Percentiles rank a stretch among this genome's conserved stretches.
Conservation (phyloP, 2,888 invertebrate genomes). For the Lepidocyrtoides sp. region DNA sequence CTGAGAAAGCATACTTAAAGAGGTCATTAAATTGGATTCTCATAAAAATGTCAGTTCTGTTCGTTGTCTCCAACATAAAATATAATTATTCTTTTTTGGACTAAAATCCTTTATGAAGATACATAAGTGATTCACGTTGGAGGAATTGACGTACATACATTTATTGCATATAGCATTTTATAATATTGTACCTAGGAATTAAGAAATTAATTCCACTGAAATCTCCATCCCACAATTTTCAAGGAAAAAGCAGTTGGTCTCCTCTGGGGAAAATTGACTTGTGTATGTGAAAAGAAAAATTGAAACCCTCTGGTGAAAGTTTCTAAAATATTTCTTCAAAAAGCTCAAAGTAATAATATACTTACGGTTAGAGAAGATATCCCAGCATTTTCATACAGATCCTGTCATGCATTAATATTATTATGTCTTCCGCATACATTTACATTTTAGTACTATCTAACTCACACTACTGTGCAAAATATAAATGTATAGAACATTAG, state of each 20-base stretch:
- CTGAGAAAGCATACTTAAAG: not conserved
- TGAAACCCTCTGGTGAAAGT: constrained; percentile 18
- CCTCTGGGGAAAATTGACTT: constrained; percentile 53
- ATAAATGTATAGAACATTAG: not conserved
- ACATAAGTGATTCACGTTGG: too few species aligned
- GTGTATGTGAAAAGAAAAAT: constrained; percentile 38
- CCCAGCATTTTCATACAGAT: not conserved
- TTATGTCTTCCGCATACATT: not conserved
- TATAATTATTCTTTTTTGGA: not conserved
- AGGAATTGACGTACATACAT: too few species aligned
- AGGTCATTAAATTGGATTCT: constrained; percentile 29
- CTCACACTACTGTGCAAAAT: too few species aligned
- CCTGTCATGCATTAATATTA: constrained; percentile 41
- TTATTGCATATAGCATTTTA: not conserved
- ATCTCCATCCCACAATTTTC: constrained; percentile 34
- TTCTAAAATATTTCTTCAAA: constrained; percentile 23
- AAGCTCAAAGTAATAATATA: constrained; percentile 6
- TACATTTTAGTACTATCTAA: not conserved
- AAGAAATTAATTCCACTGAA: constrained; percentile 62
- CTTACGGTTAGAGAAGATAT: not conserved
- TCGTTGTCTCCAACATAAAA: not conserved
- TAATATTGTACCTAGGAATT: constrained; percentile 22
- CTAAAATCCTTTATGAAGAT: not conserved
- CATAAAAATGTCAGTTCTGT: constrained; percentile 36
- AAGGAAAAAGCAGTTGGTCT: constrained; percentile 12